Evolutionary conservation across 92 coral and sea anemone genomes (phyloP).

Genomic region (Anthopleura xanthogrammica): DNA sequence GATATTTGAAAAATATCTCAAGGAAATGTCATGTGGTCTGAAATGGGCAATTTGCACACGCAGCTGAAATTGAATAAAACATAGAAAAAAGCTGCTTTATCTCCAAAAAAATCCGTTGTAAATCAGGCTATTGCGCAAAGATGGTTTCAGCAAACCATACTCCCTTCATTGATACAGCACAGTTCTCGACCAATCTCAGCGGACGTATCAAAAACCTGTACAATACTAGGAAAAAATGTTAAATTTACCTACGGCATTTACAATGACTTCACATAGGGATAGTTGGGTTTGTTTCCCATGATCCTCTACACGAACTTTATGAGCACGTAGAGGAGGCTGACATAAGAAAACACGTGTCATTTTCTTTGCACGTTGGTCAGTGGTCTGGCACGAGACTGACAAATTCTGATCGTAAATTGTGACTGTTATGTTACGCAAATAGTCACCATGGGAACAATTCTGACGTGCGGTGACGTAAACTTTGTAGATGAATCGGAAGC

Average conservation of each 20-base stretch:
- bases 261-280: background rate
- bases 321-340: slow-evolving; percentile 8
- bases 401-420: background rate
- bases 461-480: background rate
- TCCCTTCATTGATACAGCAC: too few relatives aligned
- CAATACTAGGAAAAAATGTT: background rate
- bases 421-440: background rate
- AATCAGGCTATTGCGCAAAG: too few relatives aligned
- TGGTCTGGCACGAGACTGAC: background rate
- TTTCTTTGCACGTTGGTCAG: slow-evolving; percentile 1
- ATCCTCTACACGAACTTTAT: background rate
- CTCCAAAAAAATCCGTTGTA: too few relatives aligned
- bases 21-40: too few relatives aligned
- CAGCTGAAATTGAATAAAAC: too few relatives aligned
- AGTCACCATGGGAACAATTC: background rate
- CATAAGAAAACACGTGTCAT: slow-evolving; percentile 6
- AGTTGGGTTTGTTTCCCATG: background rate
- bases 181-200: too few relatives aligned
- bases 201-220: too few relatives aligned
- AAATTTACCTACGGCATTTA: background rate
- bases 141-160: too few relatives aligned
- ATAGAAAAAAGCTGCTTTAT: too few relatives aligned
- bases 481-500: background rate
- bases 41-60: too few relatives aligned
- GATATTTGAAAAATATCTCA: too few relatives aligned